These are phyloP conservation scores for Paramormyrops kingsleyae DNA, from an alignment of 2,113 vertebrate genomes.

Conservation along the genomic window DNA sequence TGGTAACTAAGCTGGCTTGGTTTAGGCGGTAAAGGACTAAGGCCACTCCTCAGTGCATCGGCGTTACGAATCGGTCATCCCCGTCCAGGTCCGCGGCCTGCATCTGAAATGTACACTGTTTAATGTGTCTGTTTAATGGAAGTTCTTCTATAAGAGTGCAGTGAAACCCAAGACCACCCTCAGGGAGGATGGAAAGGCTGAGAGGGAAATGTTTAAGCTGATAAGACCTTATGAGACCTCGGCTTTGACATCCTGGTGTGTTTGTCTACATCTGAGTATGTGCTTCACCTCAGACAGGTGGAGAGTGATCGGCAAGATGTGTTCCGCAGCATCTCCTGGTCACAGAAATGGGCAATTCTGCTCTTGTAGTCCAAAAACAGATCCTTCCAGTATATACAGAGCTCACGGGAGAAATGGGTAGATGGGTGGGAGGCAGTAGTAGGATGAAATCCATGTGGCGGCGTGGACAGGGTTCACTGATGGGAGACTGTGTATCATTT, in stretches of 20 bases:
- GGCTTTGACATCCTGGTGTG: background rate
- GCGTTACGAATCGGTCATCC: background rate
- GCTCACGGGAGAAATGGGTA: background rate
- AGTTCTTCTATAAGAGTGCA: conserved; percentile 4
- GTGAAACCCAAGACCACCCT: conserved; percentile 20
- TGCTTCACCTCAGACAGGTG: background rate
- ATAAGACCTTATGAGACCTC: conserved; percentile 23
- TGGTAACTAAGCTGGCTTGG: background rate
- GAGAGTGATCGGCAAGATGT: background rate
- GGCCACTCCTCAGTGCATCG: background rate
- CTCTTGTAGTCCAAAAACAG: background rate
- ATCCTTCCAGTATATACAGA: background rate
- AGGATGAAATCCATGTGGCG: background rate
- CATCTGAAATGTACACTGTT: background rate
- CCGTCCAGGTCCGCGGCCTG: background rate
- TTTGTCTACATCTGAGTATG: background rate
- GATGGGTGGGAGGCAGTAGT: background rate
- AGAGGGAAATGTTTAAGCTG: conserved; percentile 28
- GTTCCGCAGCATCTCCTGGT: background rate
- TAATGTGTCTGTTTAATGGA: conserved; percentile 4
- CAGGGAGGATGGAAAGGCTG: conserved; percentile 8
- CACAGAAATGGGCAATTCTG: background rate
- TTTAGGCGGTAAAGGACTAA: background rate
- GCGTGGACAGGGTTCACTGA: background rate
- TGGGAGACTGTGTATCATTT: background rate